Percentiles rank a stretch among this genome's conserved stretches.
These are phyloP conservation scores for Sarcophaga caerulescens DNA, from an alignment of 2,888 invertebrate species.

Conservation along the genomic window DNA sequence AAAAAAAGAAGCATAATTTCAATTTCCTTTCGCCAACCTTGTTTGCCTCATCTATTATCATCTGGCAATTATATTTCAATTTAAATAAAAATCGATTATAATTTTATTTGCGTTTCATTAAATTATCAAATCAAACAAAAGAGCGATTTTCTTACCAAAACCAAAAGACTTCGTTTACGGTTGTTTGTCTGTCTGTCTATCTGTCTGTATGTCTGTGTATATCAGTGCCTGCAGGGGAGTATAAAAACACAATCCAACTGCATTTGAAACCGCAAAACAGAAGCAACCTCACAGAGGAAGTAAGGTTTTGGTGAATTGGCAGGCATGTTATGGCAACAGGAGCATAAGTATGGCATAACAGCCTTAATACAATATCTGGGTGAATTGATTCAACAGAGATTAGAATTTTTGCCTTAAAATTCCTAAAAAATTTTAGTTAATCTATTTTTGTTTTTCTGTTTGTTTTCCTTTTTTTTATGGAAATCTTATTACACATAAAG, in stretches of 20 bases:
- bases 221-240: conserved; percentile 12
- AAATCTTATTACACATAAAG: conserved; percentile 66
- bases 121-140: conserved; percentile 60
- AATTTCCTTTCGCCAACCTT: not conserved
- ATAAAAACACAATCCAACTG: conserved; percentile 37
- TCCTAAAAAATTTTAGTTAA: not conserved
- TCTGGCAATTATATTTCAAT: conserved; percentile 64
- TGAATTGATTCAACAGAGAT: conserved; percentile 41
- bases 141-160: not conserved
- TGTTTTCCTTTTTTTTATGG: not conserved
- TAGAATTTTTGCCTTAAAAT: not conserved
- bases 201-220: not conserved
- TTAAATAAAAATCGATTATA: conserved; percentile 58
- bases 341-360: conserved; percentile 23
- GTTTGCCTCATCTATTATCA: conserved; percentile 57
- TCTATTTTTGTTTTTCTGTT: not conserved
- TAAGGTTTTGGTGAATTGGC: not conserved
- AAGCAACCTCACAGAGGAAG: conserved; percentile 5
- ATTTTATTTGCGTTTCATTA: conserved; percentile 58
- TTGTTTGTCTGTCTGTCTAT: not conserved
- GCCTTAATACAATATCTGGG: conserved; percentile 56
- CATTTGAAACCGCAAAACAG: conserved; percentile 46
- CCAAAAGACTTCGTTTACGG: not conserved
- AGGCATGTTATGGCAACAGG: conserved; percentile 42
- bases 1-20: not conserved